These are phyloP conservation scores for Andrena minutula DNA, from an alignment of 2,888 invertebrate species.

Conservation along the genomic window DNA sequence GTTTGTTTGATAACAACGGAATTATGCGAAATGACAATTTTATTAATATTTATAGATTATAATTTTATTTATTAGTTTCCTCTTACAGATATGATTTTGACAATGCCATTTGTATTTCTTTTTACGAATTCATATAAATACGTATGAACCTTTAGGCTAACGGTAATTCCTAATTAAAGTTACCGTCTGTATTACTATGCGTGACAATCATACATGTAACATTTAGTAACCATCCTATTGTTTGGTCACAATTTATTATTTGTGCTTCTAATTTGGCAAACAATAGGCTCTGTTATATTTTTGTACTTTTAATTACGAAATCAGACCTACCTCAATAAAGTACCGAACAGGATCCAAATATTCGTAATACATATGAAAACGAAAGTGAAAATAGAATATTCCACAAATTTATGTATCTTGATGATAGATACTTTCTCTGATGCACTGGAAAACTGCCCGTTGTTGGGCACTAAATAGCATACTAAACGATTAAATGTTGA, in stretches of 20 bases:
- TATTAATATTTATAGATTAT: slow-evolving; percentile 13
- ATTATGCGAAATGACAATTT: neutral
- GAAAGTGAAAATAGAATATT: slow-evolving; percentile 3
- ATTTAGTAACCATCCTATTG: neutral
- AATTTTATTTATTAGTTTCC: slow-evolving; percentile 50
- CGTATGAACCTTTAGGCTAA: neutral
- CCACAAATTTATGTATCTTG: neutral
- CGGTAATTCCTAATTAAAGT: slow-evolving; percentile 16
- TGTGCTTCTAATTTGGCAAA: slow-evolving; percentile 35
- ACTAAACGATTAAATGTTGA: slow-evolving; percentile 11
- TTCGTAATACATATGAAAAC: slow-evolving; percentile 1
- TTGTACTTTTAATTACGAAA: neutral
- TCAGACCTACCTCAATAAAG: slow-evolving; percentile 3
- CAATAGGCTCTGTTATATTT: neutral
- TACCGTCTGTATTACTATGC: slow-evolving; percentile 17
- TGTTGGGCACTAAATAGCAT: neutral
- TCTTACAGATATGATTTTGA: slow-evolving; percentile 53
- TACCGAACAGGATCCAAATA: slow-evolving; percentile 5
- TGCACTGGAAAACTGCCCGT: slow-evolving; percentile 14
- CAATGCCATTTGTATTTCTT: slow-evolving; percentile 7
- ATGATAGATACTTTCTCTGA: neutral
- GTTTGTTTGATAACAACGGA: neutral
- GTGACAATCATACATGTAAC: slow-evolving; percentile 23
- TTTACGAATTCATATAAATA: slow-evolving; percentile 14
- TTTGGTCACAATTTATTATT: slow-evolving; percentile 19